Evolutionary conservation across 2,888 invertebrate genomes (phyloP), one percentile per base, ranked within the genome.

Genomic region (Dryobota labecula): DNA sequence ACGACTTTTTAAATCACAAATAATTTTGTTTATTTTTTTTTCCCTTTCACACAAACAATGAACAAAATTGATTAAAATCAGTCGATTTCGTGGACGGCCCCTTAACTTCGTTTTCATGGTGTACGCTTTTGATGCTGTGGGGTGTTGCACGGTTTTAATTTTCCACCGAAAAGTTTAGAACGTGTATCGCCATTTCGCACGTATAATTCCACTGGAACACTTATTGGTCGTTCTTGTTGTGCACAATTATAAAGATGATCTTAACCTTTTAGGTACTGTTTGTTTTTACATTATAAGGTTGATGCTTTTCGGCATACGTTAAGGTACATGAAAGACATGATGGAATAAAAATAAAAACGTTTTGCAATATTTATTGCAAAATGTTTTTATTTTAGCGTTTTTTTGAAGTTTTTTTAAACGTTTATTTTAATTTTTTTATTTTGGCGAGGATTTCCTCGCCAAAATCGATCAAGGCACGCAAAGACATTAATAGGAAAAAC

Each of bases 81-180:
- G n/a, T n/a, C n/a, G n/a, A n/a, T n/a, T n/a, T n/a, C n/a, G n/a
- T n/a, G n/a, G n/a, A n/a, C n/a, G n/a, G n/a, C n/a, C n/a, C n/a
- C n/a, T 78, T 73, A 69, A 82, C 68, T 82, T 69, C 18, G 47
- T 78, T 82, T 63, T 73, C 20, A 33, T 41, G 11, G 65, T 24
- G 13, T 20, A 41, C 33, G 51, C 41, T 63, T 41, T 24, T 45
- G 63, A 33, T 13, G 45, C 41, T 27, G 53, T 47, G 58, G 27
- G 54, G 27, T 56, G 45, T 38, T 33, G 15, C 18, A 13, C 13
- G 20, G 33, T 54, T 51, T 65, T n/a, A 51, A 66, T 24, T 45
- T 62, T 68, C 6, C 13, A 2, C 15, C 8, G 53, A 36, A 62
- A 62, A 56, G 15, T 57, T 64, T 2, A 8, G 47, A 20, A 27